These are phyloP conservation scores for Hecatera dysodea DNA, from an alignment of 2,888 invertebrate genomes.

Conservation along the genomic window DNA sequence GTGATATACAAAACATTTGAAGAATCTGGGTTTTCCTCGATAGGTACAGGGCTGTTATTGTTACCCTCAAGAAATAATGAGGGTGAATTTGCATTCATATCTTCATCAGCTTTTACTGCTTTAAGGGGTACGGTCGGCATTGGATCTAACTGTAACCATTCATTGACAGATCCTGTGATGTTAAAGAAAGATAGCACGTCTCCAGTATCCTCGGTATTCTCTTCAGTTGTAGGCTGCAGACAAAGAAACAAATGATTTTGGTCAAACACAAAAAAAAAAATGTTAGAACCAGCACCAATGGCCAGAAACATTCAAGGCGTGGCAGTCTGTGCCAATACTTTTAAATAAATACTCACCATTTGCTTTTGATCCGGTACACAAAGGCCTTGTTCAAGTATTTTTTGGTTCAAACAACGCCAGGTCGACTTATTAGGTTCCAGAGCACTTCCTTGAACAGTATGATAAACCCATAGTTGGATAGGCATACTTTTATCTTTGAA, in stretches of 20 bases:
- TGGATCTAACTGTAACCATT: slow-evolving; percentile 84
- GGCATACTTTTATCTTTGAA: slow-evolving; percentile 88
- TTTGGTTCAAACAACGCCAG: slow-evolving; percentile 92
- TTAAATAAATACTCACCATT: slow-evolving; percentile 69
- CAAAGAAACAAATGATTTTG: slow-evolving; percentile 8
- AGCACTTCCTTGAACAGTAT: slow-evolving; percentile 91
- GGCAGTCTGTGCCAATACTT: neutral
- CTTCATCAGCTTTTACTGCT: slow-evolving; percentile 54
- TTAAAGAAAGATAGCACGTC: slow-evolving; percentile 82
- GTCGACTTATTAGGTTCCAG: slow-evolving; percentile 92
- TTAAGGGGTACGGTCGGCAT: slow-evolving; percentile 73
- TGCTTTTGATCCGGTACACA: slow-evolving; percentile 86
- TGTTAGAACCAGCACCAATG: neutral
- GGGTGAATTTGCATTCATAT: slow-evolving; percentile 63
- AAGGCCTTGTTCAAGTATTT: slow-evolving; percentile 92
- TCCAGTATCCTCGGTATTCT: slow-evolving; percentile 62
- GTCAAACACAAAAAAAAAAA: neutral
- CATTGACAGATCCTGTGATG: slow-evolving; percentile 80
- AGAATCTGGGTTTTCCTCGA: slow-evolving; percentile 47
- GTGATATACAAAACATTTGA: slow-evolving; percentile 79
- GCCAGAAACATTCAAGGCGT: neutral
- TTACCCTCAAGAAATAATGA: slow-evolving; percentile 61
- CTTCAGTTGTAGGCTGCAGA: slow-evolving; percentile 42
- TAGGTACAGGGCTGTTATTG: slow-evolving; percentile 32
- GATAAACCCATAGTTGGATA: slow-evolving; percentile 92